Conservation (phyloP, 2,113 vertebrate species). For the Microtus pennsylvanicus region DNA sequence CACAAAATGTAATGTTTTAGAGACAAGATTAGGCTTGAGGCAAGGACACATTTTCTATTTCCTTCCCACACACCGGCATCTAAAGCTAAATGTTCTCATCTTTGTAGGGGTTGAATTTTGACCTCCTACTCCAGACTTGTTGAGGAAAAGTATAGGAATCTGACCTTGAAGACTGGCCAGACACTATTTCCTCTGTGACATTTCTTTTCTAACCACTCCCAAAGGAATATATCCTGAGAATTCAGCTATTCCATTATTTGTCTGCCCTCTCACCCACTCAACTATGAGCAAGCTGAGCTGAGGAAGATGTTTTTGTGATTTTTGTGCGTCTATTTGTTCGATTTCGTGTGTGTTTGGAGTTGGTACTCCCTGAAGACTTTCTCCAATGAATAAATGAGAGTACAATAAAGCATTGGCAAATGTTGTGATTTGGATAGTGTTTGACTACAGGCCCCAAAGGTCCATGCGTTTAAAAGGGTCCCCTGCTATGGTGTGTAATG, state of each 20-base stretch:
- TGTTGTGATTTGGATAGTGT: background rate
- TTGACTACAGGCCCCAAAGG: background rate
- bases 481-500: background rate
- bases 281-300: background rate
- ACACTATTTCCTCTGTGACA: background rate
- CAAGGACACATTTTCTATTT: slow-evolving; percentile 37
- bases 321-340: background rate
- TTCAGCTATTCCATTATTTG: background rate
- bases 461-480: background rate
- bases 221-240: background rate
- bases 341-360: background rate
- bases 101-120: background rate
- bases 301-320: background rate
- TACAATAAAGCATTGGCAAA: background rate
- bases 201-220: background rate
- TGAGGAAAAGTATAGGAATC: background rate
- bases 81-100: background rate
- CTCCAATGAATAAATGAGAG: slow-evolving; percentile 19
- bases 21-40: background rate
- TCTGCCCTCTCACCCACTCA: slow-evolving; percentile 1
- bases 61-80: background rate
- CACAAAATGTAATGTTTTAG: slow-evolving; percentile 30
- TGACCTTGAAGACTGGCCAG: background rate
- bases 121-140: background rate
- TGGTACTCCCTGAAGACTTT: background rate